Conservation (phyloP, 2,888 invertebrate genomes). For the Baccha elongata region DNA sequence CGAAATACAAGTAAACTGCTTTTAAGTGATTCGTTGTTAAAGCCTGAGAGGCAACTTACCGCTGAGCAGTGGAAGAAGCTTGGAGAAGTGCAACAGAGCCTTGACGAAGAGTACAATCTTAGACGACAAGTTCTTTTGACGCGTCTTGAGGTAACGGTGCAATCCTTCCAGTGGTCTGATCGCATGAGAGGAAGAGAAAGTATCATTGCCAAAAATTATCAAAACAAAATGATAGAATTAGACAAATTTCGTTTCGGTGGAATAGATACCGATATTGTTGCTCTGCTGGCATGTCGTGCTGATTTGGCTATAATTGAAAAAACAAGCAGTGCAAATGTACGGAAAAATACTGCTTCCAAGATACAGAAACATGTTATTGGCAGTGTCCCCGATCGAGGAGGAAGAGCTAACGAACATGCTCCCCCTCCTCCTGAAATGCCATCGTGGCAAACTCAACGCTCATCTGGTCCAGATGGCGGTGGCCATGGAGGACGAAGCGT, state of each 20-base stretch:
- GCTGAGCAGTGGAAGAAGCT: constrained; percentile 93
- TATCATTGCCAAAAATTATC: constrained; percentile 85
- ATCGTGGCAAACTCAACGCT: constrained; percentile 91
- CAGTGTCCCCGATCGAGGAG: constrained; percentile 96
- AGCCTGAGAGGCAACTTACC: constrained; percentile 85
- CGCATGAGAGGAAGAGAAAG: constrained; percentile 89
- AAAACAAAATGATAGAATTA: constrained; percentile 81
- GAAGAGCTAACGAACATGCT: constrained; percentile 94
- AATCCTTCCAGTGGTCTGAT: constrained; percentile 98
- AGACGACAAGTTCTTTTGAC: constrained; percentile 94
- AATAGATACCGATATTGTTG: constrained; percentile 86
- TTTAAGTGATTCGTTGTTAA: constrained; percentile 90
- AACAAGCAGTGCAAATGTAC: constrained; percentile 92
- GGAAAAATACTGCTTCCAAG: constrained; percentile 91
- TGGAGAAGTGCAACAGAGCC: constrained; percentile 86
- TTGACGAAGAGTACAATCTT: constrained; percentile 91
- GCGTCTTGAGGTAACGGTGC: constrained; percentile 96
- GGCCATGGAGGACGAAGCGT: constrained; percentile 80
- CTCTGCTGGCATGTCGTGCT: constrained; percentile 92
- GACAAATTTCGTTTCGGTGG: constrained; percentile 79
- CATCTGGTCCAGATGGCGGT: constrained; percentile 83
- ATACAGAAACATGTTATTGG: constrained; percentile 96
- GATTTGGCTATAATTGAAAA: constrained; percentile 95
- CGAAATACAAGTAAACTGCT: constrained; percentile 84
- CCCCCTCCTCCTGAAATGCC: constrained; percentile 99